Conservation (phyloP, 2,113 vertebrate genomes). For the Pseudonaja textilis region DNA sequence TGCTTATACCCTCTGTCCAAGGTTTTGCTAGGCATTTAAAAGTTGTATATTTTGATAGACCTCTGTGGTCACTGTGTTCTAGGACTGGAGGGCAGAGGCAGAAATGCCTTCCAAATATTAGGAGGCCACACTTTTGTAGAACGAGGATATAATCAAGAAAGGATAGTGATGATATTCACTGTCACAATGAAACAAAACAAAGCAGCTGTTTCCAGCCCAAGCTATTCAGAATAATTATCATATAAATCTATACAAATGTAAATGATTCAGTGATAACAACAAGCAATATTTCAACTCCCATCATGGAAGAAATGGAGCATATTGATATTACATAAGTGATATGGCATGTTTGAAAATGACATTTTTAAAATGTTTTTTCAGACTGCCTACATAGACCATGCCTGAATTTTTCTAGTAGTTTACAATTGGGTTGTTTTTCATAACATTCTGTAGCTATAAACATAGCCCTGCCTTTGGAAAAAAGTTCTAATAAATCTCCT, state of each 20-base stretch:
- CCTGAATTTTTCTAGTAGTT: neutral
- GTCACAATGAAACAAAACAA: neutral
- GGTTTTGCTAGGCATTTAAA: neutral
- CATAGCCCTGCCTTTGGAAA: neutral
- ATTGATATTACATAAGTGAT: neutral
- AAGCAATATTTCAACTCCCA: neutral
- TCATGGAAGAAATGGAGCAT: neutral
- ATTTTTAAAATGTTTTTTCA: neutral
- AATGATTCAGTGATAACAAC: neutral
- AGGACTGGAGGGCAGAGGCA: neutral
- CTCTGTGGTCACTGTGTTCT: neutral
- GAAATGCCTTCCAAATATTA: neutral
- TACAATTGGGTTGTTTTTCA: neutral
- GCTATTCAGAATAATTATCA: conserved; percentile 2
- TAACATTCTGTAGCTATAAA: neutral
- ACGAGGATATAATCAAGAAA: neutral
- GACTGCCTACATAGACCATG: neutral
- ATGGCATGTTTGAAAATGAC: neutral
- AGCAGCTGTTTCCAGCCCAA: neutral
- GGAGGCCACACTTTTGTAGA: neutral
- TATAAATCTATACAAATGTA: neutral
- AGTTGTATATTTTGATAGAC: neutral
- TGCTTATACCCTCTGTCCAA: neutral
- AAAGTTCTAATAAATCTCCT: neutral
- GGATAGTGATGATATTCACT: neutral